Evolutionary conservation across 2,797 vertebrate genomes (phyloP).

Genomic region (Xiphorhynchus erythropygius): DNA sequence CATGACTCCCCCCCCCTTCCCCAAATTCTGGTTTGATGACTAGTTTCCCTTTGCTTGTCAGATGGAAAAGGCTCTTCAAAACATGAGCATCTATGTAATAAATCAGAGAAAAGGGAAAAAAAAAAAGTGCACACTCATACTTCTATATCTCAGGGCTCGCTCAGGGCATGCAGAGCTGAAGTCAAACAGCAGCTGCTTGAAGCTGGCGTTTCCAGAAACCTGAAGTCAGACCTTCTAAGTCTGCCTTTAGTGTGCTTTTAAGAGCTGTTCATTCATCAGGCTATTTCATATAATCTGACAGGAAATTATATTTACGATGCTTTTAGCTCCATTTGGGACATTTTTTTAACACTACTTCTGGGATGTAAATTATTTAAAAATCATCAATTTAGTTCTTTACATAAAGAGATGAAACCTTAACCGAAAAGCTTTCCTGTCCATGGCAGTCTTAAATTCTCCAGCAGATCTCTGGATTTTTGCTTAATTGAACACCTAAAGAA

Average conservation of each 20-base stretch:
- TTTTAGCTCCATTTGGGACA: conserved; percentile 74
- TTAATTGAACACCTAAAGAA: conserved; percentile 69
- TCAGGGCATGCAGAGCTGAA: background rate
- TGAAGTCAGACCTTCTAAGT: conserved; percentile 26
- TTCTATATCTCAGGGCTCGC: background rate
- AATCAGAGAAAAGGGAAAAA: background rate
- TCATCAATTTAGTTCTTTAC: conserved; percentile 61
- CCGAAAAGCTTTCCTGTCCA: conserved; percentile 62
- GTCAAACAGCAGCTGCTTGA: background rate
- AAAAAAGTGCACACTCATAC: background rate
- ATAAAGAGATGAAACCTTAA: conserved; percentile 59
- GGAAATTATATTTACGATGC: conserved; percentile 73
- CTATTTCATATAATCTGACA: conserved; percentile 27
- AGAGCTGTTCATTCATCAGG: conserved; percentile 30
- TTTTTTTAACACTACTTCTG: conserved; percentile 60
- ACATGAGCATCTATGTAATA: background rate
- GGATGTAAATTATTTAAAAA: conserved; percentile 74
- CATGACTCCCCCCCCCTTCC: background rate
- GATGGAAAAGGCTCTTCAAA: background rate
- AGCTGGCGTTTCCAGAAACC: background rate
- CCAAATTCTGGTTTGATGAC: background rate
- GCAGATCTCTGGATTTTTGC: conserved; percentile 40
- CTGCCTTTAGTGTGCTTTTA: conserved; percentile 35
- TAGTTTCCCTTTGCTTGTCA: background rate
- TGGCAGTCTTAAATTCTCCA: conserved; percentile 44